Evolutionary conservation across 1,140 invertebrate genomes (phyloP).

Genomic region (Drosophila sechellia): DNA sequence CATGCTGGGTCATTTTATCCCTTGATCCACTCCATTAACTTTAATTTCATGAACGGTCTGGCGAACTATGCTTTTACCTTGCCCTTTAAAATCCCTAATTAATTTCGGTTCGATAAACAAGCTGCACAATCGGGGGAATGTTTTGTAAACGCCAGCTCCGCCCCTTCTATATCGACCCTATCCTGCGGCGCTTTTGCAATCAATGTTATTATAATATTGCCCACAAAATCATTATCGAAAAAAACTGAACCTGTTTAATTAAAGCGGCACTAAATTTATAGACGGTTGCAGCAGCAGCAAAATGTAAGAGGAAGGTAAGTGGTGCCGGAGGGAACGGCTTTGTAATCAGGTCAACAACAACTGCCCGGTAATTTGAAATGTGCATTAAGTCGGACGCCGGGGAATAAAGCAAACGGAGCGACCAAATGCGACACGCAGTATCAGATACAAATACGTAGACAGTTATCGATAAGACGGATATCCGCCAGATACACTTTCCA

Average conservation of each 20-base stretch:
- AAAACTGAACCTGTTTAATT: slow-evolving; percentile 47
- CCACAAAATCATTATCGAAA: slow-evolving; percentile 53
- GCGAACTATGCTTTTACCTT: slow-evolving; percentile 50
- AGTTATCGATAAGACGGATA: slow-evolving; percentile 8
- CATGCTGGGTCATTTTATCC: neutral
- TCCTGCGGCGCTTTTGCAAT: slow-evolving; percentile 31
- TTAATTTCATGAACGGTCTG: slow-evolving; percentile 12
- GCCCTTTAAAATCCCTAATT: slow-evolving; percentile 45
- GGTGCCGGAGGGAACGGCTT: slow-evolving; percentile 29
- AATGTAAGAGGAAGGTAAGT: neutral
- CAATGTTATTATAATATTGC: slow-evolving; percentile 55
- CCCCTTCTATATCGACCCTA: slow-evolving; percentile 9
- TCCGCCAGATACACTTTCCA: slow-evolving; percentile 16
- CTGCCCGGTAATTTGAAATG: slow-evolving; percentile 58
- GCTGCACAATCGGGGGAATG: slow-evolving; percentile 6
- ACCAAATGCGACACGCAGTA: neutral
- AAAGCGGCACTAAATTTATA: slow-evolving; percentile 53
- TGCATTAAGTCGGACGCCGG: slow-evolving; percentile 47
- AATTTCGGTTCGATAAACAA: slow-evolving; percentile 48
- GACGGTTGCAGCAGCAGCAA: slow-evolving; percentile 23
- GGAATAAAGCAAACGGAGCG: slow-evolving; percentile 28
- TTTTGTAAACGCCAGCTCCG: neutral
- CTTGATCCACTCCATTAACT: neutral
- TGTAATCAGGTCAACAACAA: slow-evolving; percentile 68
- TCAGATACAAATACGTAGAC: slow-evolving; percentile 5